Base-by-base conservation (phyloP, 2,888 invertebrate species). In the Eupithecia centaureata region DNA sequence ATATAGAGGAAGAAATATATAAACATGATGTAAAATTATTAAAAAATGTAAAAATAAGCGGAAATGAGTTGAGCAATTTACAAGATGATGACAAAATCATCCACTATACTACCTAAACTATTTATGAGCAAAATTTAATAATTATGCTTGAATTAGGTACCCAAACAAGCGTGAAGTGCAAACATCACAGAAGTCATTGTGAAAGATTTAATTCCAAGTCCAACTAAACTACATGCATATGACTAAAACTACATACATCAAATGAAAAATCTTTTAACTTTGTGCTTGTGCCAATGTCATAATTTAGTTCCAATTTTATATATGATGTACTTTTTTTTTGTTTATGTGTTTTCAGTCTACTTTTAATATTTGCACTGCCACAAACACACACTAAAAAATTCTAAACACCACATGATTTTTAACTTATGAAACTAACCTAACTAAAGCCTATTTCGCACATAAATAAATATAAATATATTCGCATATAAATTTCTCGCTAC, bases 131-230 rank as follows among this genome's bases (percentile, higher is more conserved):
- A 57, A 32, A 30, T n/a, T 7, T 10, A 7, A 30, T 7, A 18
- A 56, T 1, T 56, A 32, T 22, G 60, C 30, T n/a, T 47, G 28
- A 18, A 30, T 38, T 42, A 28, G 7, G 35, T 32, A 61, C 15
- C 61, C 30, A 57, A 54, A 56, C 30, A 67, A 59, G 62, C 38
- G 28, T 18, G 32, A 63, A 60, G 52, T 62, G 62, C 51, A 61
- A 63, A 63, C 59, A 63, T 67, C 67, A 66, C 66, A 62, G 56
- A 28, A n/a, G 30, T 28, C 8, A 56, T n/a, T 56, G 18, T 28
- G 27, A 57, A 61, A 35, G 25, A 27, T 4, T 33, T 35, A 51
- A 33, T 51, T 33, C 33, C 27, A 27, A 25, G 28, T 51, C 27
- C 7, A 60, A 32, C 54, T 63, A 27, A 1, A 64, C 63, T 8